Conservation (phyloP, 2,888 invertebrate genomes). For the Pristionchus arcanus region DNA sequence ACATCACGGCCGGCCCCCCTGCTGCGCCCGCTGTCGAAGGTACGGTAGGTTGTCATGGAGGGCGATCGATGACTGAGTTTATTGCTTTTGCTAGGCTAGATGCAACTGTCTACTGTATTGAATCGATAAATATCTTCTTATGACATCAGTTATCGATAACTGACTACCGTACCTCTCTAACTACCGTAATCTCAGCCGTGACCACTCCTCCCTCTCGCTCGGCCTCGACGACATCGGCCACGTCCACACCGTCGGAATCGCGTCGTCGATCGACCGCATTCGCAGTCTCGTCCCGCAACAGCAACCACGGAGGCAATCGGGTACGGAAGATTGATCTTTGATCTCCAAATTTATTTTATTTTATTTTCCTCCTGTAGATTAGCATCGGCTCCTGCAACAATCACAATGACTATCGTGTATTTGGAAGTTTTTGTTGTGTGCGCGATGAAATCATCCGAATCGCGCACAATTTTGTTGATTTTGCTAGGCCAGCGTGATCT, state of each 20-base stretch:
- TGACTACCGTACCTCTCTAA: not conserved
- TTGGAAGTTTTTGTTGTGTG: too few relatives aligned
- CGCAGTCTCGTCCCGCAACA: not conserved
- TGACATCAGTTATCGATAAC: not conserved
- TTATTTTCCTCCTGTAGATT: too few relatives aligned
- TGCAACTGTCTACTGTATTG: too few relatives aligned
- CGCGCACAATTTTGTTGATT: too few relatives aligned
- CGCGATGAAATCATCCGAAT: too few relatives aligned
- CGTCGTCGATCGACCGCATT: not conserved
- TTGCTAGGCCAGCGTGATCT: too few relatives aligned
- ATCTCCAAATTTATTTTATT: too few relatives aligned
- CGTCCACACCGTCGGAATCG: not conserved
- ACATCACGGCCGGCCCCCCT: not conserved
- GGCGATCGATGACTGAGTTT: too few relatives aligned
- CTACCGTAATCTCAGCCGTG: not conserved
- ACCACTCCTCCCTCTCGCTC: slow-evolving; percentile 18
- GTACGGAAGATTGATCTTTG: not conserved
- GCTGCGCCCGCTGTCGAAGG: not conserved
- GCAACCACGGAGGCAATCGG: not conserved
- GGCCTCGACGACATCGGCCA: not conserved
- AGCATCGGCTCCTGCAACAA: too few relatives aligned
- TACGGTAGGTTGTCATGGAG: not conserved
- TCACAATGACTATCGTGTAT: not conserved
- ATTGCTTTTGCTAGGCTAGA: too few relatives aligned
- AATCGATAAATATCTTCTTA: too few relatives aligned